Base-by-base conservation (phyloP, 2,113 vertebrate species). In the Oncorhynchus gorbuscha region DNA sequence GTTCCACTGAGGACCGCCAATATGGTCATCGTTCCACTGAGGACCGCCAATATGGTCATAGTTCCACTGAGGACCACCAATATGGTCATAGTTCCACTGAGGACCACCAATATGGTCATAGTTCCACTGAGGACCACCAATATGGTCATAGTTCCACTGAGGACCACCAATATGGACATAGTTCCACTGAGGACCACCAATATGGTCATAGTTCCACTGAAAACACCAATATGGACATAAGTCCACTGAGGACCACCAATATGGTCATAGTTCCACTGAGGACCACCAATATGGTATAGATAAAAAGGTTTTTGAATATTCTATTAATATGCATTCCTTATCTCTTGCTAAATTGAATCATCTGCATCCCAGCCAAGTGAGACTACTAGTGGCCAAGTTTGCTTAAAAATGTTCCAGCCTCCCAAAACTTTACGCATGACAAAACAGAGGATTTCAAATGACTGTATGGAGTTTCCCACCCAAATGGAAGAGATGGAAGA, bases 381-480 rank as follows among this genome's bases (percentile, higher is more conserved):
- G 39, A 9, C 39, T 11, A 45, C 9, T 45, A 45, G 55, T 20
- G 13, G 18, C 55, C 55, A 58, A 58, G 51, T 58, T 58, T 3
- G 5, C 51, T 58, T 13, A 58, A 13, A 55, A 58, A 58, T 58
- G 9, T 45, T 45, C 39, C 39, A 12, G 39, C 39, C 39, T 45
- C 39, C 39, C 39, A 45, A 45, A 45, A 9, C 39, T 45, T 45
- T 45, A 45, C 8, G 8, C 39, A 45, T 45, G 2, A 22, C 59
- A 62, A 24, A n/a, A n/a, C 51, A 55, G 51, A 18, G 12, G 14
- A 62, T 45, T 12, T n/a, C n/a, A 76, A 81, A 85, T 55, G 69
- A 82, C 72, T 73, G 77, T 1, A 45, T 77, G 6, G 73, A 75
- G 78, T 75, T 61, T 75, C 64, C 67, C 71, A 55, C 75, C 71